Base-by-base conservation (phyloP, 2,797 vertebrate species). In the Acanthopagrus latus region DNA sequence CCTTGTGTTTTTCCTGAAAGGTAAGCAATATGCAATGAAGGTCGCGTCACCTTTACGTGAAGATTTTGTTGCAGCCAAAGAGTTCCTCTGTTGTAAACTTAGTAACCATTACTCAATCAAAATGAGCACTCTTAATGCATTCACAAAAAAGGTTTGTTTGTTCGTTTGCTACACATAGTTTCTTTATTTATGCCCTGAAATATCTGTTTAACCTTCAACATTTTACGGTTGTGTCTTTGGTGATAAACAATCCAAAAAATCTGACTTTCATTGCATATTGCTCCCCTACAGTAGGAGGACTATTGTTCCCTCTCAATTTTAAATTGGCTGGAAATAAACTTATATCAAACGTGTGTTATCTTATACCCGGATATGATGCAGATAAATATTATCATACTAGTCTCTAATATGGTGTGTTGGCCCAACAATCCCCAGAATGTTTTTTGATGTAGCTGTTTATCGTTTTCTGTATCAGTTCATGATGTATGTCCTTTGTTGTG, bases 341-440 rank as follows among this genome's bases (percentile, higher is more conserved):
- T 77, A 87, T 88, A 89, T 81, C 77, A 85, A 85, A 50, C 48
- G 78, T 82, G 88, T 91, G 81, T 90, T 88, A 88, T 88, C 69
- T 86, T 88, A 90, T 90, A 86, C 75, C 74, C 75, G 71, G 76
- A 29, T 91, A 89, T 86, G 86, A 89, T 92, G 79, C 86, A 90
- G 83, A 89, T 89, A 81, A 71, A 92, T 90, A 89, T 88, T 74
- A 89, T 82, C 86, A 90, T 90, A 86, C 80, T 91, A 87, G 86
- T 88, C 86, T 91, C 78, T 92, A 76, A 74, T 87, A 87, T 87
- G 79, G 84, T 82, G 93, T 95, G 86, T 84, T 89, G 80, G 89
- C 86, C 82, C 89, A 85, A 76, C 62, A 27, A 88, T 72, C 76
- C 81, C 78, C 63, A 46, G 85, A 86, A 66, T 55, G 54, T 85